Percentiles rank a stretch among this genome's conserved stretches.
Conservation (phyloP, 2,888 invertebrate species). For the Gastrophysa polygoni region DNA sequence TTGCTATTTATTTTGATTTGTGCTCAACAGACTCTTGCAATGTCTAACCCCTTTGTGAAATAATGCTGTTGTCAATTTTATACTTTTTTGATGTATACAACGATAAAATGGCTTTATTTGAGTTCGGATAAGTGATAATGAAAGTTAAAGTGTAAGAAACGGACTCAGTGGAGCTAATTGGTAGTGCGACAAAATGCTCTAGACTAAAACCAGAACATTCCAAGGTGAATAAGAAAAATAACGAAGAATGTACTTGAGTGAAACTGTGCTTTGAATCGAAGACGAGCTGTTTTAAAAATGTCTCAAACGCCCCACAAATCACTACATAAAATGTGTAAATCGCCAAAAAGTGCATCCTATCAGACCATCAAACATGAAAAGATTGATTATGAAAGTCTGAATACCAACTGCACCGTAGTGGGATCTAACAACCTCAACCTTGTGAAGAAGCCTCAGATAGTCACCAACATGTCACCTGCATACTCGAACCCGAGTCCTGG, state of each 20-base stretch:
- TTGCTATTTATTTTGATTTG: slow-evolving; percentile 26
- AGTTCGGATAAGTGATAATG: slow-evolving; percentile 55
- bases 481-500: slow-evolving; percentile 50
- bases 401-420: slow-evolving; percentile 58
- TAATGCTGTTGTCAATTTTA: slow-evolving; percentile 48
- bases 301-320: slow-evolving; percentile 55
- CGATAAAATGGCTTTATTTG: slow-evolving; percentile 59
- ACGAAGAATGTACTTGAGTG: slow-evolving; percentile 42
- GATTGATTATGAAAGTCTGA: slow-evolving; percentile 57
- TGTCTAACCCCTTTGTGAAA: slow-evolving; percentile 42
- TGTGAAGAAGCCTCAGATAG: slow-evolving; percentile 56
- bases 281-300: slow-evolving; percentile 52
- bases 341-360: slow-evolving; percentile 54
- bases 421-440: slow-evolving; percentile 58
- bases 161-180: slow-evolving; percentile 14
- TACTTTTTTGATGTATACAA: slow-evolving; percentile 47
- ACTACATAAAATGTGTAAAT: slow-evolving; percentile 58
- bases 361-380: slow-evolving; percentile 49
- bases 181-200: slow-evolving; percentile 27
- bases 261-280: slow-evolving; percentile 40
- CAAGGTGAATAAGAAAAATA: slow-evolving; percentile 29
- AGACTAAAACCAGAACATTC: slow-evolving; percentile 29
- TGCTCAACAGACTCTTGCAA: slow-evolving; percentile 31
- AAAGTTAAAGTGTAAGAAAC: slow-evolving; percentile 22
- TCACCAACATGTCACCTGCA: slow-evolving; percentile 54